Conservation (phyloP, 2,113 vertebrate species). For the Sapayoa aenigma region DNA sequence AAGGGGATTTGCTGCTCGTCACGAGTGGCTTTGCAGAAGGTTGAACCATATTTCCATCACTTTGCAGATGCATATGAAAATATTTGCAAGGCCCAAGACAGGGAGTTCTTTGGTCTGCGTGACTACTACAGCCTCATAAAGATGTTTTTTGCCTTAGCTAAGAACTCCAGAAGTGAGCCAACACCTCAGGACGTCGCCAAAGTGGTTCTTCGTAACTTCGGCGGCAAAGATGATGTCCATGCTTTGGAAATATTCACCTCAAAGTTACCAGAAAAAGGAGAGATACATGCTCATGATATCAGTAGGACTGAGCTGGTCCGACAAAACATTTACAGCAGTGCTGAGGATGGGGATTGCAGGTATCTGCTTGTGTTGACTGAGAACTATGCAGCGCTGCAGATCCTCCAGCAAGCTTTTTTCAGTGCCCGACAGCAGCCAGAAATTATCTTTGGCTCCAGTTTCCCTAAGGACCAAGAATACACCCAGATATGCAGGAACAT, state of each 20-base stretch:
- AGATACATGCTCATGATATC: conserved; percentile 45
- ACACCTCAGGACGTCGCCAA: conserved; percentile 71
- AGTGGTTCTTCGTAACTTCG: conserved; percentile 91
- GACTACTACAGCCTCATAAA: conserved; percentile 98
- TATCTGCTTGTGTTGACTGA: conserved; percentile 91
- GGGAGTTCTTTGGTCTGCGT: conserved; percentile 93
- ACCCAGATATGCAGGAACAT: conserved; percentile 94
- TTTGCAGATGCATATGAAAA: conserved; percentile 86
- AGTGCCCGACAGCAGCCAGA: conserved; percentile 80
- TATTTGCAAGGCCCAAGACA: conserved; percentile 78
- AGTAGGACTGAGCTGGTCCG: conserved; percentile 81
- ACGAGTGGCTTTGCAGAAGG: conserved; percentile 74
- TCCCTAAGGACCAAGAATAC: conserved; percentile 94
- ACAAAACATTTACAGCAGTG: conserved; percentile 80
- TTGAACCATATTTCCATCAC: conserved; percentile 79
- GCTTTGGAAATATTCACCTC: conserved; percentile 81
- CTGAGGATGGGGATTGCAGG: conserved; percentile 82
- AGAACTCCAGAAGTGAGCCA: conserved; percentile 66
- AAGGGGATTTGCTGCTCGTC: conserved; percentile 90
- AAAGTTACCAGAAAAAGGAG: conserved; percentile 28
- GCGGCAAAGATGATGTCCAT: conserved; percentile 83
- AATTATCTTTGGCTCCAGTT: conserved; percentile 95
- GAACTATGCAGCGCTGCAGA: conserved; percentile 90
- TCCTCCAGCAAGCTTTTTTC: conserved; percentile 87
- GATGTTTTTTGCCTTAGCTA: conserved; percentile 87